Conservation (phyloP, 2,888 invertebrate genomes). For the Synanthedon andrenaeformis region DNA sequence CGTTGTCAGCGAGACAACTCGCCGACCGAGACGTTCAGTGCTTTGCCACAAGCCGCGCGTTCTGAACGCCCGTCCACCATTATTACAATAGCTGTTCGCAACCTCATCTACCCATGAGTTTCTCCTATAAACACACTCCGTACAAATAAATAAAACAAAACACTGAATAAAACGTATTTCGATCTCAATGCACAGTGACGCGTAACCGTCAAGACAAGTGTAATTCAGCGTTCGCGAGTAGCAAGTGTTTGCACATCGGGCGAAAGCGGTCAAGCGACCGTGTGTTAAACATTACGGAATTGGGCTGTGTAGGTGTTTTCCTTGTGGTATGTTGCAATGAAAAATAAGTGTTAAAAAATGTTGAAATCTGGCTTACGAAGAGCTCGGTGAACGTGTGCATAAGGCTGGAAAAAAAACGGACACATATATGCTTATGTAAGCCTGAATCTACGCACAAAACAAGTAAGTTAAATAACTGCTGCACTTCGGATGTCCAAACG, state of each 20-base stretch:
- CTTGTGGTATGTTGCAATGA: constrained; percentile 58
- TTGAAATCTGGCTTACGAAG: constrained; percentile 61
- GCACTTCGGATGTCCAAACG: neutral
- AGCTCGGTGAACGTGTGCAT: constrained; percentile 45
- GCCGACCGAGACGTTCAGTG: constrained; percentile 3
- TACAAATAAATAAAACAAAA: neutral
- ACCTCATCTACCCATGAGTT: neutral
- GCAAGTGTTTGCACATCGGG: constrained; percentile 32
- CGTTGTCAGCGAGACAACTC: neutral
- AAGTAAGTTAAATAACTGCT: constrained; percentile 36
- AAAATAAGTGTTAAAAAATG: constrained; percentile 58
- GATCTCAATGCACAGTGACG: neutral
- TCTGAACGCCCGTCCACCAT: constrained; percentile 9
- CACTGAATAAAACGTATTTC: neutral
- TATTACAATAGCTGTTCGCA: neutral
- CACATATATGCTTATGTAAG: constrained; percentile 60
- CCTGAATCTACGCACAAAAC: constrained; percentile 34
- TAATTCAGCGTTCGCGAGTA: constrained; percentile 1
- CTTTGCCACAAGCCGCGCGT: constrained; percentile 11
- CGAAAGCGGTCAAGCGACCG: constrained; percentile 50
- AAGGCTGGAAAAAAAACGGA: constrained; percentile 50
- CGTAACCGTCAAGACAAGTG: neutral
- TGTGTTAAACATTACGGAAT: constrained; percentile 38
- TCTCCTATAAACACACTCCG: no score
- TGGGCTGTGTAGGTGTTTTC: constrained; percentile 53